A percentile compares a stretch with the other conserved stretches of the same genome.
These are phyloP conservation scores for Malthinus seriepunctatus DNA, from an alignment of 2,888 invertebrate genomes.

Conservation along the genomic window DNA sequence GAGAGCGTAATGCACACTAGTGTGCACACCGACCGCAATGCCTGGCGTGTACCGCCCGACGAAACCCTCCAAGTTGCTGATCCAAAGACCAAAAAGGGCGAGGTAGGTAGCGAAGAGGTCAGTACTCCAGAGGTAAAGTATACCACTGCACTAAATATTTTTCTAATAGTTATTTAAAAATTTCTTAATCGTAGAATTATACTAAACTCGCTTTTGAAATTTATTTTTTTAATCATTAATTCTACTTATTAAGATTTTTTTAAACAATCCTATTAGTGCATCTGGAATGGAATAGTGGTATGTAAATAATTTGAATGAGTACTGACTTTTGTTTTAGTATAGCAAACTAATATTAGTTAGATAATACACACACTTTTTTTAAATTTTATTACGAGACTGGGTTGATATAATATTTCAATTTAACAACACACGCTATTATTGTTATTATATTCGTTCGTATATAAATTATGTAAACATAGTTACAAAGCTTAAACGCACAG, in stretches of 20 bases:
- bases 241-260: conserved; percentile 10
- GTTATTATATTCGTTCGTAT: too few species aligned
- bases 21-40: conserved; percentile 85
- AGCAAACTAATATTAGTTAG: neutral
- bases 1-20: conserved; percentile 84
- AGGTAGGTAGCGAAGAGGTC: conserved; percentile 68
- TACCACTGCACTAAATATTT: conserved; percentile 31
- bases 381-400: too few species aligned
- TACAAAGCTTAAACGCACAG: too few species aligned
- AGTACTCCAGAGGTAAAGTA: conserved; percentile 44
- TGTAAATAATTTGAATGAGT: conserved; percentile 33
- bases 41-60: conserved; percentile 91
- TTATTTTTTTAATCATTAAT: neutral
- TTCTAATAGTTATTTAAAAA: conserved; percentile 14
- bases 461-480: too few species aligned
- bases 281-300: conserved; percentile 39
- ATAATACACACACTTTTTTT: neutral
- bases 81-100: conserved; percentile 77
- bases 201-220: neutral
- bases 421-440: too few species aligned
- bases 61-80: conserved; percentile 90
- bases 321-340: conserved; percentile 36
- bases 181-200: conserved; percentile 10
- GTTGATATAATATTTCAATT: too few species aligned
- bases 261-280: conserved; percentile 33